Percentiles rank a stretch among this genome's conserved stretches.
phyloP scores from a whole-genome alignment of 2,888 invertebrate species.

The Helobdella robusta region DNA sequence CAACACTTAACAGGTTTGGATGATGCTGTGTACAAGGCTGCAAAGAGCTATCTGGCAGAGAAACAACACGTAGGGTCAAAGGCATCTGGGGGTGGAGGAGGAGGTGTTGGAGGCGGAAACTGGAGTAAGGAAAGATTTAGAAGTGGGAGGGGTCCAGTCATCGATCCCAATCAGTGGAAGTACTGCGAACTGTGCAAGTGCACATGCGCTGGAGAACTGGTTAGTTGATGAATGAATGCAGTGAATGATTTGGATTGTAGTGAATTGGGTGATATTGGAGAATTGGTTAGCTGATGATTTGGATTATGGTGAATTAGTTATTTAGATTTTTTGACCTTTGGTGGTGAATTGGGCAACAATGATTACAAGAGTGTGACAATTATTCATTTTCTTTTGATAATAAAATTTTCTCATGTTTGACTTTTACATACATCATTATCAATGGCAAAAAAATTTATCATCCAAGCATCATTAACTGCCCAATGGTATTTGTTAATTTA shows the following conservation, averaged over 20 bases:
- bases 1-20: constrained; percentile 1
- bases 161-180: constrained; percentile 24
- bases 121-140: constrained; percentile 1
- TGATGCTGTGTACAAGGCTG: constrained; percentile 18
- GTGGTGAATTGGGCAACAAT: no score
- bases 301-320: not conserved
- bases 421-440: no score
- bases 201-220: constrained; percentile 28
- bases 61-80: constrained; percentile 1
- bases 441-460: no score
- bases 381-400: no score
- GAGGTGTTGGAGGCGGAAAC: constrained; percentile 3
- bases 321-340: not conserved
- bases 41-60: constrained; percentile 15
- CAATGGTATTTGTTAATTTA: no score
- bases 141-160: constrained; percentile 11
- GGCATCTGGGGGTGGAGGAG: constrained; percentile 13
- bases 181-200: constrained; percentile 29
- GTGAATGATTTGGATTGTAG: not conserved
- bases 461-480: no score
- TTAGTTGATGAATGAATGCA: not conserved
- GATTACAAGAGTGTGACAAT: no score
- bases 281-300: not conserved
- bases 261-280: not conserved
- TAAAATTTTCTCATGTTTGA: no score